Percentiles rank a stretch among this genome's conserved stretches.
These are phyloP conservation scores for Deilephila porcellus DNA, from an alignment of 2,888 invertebrate species.

Conservation along the genomic window DNA sequence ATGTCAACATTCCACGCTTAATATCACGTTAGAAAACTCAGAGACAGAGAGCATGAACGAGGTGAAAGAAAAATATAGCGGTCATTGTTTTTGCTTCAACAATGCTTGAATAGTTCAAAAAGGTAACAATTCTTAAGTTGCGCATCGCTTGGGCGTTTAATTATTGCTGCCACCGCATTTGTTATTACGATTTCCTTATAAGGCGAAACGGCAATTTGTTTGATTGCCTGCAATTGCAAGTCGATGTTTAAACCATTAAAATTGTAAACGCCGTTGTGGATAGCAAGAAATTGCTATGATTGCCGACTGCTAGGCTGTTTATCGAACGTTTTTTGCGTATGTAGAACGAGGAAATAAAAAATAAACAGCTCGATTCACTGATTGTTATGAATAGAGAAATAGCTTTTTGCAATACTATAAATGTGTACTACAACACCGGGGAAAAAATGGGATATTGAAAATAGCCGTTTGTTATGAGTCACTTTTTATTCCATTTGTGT, in stretches of 20 bases:
- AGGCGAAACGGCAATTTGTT: conserved; percentile 75
- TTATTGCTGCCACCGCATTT: conserved; percentile 69
- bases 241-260: conserved; percentile 77
- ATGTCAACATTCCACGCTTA: no score
- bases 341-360: conserved; percentile 48
- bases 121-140: conserved; percentile 55
- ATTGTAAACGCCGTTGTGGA: conserved; percentile 65
- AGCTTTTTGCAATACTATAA: conserved; percentile 32
- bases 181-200: conserved; percentile 78
- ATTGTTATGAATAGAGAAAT: conserved; percentile 57
- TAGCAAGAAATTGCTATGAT: conserved; percentile 72
- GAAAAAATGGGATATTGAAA: conserved; percentile 42
- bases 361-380: conserved; percentile 63
- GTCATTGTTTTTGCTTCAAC: conserved; percentile 14
- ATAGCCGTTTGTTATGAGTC: conserved; percentile 38
- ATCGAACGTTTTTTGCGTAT: conserved; percentile 52
- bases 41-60: neutral
- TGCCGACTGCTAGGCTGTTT: conserved; percentile 54
- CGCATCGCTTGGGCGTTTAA: conserved; percentile 76
- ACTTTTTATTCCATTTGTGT: conserved; percentile 32
- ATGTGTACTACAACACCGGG: conserved; percentile 36
- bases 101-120: conserved; percentile 36
- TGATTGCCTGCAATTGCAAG: conserved; percentile 75
- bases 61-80: neutral
- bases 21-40: neutral